phyloP scores from a whole-genome alignment of 2,113 vertebrate genomes.

The Eclectus roratus region DNA sequence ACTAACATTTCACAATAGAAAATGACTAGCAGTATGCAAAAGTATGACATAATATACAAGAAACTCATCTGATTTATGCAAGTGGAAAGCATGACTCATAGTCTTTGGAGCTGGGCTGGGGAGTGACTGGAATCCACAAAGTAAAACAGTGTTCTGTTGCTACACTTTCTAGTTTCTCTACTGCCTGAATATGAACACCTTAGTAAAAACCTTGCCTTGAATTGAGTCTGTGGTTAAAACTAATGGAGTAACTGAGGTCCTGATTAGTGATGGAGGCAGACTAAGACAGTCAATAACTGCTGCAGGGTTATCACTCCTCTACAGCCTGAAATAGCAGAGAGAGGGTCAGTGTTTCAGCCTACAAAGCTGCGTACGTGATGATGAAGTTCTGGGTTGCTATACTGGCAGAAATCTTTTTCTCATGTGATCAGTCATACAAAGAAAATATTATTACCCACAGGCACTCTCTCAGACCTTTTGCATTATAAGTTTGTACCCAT shows the following conservation, averaged over 20 bases:
- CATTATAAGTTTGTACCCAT: background rate
- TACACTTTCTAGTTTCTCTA: background rate
- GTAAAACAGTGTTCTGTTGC: background rate
- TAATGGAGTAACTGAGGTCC: background rate
- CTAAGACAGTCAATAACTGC: background rate
- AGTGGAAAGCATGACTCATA: conserved; percentile 28
- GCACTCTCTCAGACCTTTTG: background rate
- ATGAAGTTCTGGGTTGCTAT: background rate
- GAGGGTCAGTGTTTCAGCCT: background rate
- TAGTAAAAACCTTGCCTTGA: background rate
- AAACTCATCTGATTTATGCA: background rate
- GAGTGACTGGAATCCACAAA: background rate
- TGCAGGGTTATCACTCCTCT: background rate
- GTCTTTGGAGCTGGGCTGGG: background rate
- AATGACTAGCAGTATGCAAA: background rate
- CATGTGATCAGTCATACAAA: background rate
- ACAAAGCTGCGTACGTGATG: accelerated
- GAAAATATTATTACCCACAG: background rate
- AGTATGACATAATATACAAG: background rate
- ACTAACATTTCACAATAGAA: background rate
- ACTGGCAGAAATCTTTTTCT: background rate
- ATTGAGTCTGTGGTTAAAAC: background rate
- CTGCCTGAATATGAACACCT: background rate
- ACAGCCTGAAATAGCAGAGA: background rate
- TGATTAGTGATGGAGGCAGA: background rate